A percentile compares a stretch with the other conserved stretches of the same genome.
Conservation (phyloP, 2,888 invertebrate genomes). For the Dione juno region DNA sequence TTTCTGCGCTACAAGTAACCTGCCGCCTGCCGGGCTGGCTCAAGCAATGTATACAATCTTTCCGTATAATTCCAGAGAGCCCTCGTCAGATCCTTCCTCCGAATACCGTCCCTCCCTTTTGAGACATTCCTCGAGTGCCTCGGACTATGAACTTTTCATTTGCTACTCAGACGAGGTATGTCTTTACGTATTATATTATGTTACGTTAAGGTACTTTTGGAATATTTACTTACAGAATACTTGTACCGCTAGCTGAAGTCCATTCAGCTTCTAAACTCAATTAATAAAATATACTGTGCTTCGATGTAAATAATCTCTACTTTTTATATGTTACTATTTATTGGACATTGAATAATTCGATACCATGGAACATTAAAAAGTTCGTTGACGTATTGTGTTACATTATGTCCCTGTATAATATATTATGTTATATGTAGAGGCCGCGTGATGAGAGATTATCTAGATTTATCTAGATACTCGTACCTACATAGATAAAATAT, state of each 20-base stretch:
- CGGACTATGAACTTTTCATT: conserved; percentile 9
- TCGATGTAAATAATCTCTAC: not conserved
- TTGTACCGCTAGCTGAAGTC: not conserved
- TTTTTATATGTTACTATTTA: not conserved
- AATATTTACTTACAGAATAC: conserved; percentile 12
- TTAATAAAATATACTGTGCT: not conserved
- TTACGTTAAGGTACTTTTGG: conserved; percentile 4
- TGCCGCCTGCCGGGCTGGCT: not conserved
- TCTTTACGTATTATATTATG: not conserved
- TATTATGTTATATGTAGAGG: not conserved
- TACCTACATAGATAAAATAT: too few relatives aligned
- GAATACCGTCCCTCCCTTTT: conserved; percentile 24
- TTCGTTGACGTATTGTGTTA: too few relatives aligned
- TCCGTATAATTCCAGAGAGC: conserved; percentile 20
- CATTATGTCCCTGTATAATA: too few relatives aligned
- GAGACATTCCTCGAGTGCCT: conserved; percentile 28
- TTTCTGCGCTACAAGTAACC: not conserved
- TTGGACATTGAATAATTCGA: not conserved
- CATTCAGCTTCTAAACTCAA: not conserved
- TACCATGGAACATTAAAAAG: too few relatives aligned
- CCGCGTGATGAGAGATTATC: not conserved
- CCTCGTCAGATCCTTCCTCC: conserved; percentile 24
- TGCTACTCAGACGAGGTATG: not conserved
- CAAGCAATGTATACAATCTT: conserved; percentile 15
- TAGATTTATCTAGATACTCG: too few relatives aligned